Evolutionary conservation across 2,888 invertebrate species (phyloP).

Genomic region (Leucophenga maculata): DNA sequence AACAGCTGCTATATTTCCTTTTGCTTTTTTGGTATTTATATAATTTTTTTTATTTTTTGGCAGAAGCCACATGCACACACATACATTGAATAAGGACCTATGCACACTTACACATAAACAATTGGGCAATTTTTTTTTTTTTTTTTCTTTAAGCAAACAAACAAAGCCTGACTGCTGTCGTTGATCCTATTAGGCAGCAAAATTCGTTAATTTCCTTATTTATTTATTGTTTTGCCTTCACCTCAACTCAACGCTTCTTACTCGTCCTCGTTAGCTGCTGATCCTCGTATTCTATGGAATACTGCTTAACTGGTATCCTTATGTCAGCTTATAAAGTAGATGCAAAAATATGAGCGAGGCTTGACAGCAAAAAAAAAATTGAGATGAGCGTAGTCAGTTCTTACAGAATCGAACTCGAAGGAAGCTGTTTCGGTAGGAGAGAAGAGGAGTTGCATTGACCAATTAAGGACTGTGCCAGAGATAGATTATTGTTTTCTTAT

Average conservation of each 20-base stretch:
- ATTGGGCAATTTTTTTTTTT: slow-evolving; percentile 14
- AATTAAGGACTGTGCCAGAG: background rate
- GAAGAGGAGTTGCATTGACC: background rate
- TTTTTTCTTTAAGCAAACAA: slow-evolving; percentile 18
- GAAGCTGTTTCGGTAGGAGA: background rate
- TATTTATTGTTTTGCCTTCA: slow-evolving; percentile 23
- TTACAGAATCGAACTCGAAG: background rate
- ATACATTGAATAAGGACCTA: slow-evolving; percentile 3
- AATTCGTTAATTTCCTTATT: slow-evolving; percentile 31
- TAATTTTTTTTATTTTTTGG: slow-evolving; percentile 42
- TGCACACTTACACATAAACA: slow-evolving; percentile 1
- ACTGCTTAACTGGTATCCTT: slow-evolving; percentile 9
- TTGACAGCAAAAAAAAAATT: background rate
- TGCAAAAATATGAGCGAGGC: background rate
- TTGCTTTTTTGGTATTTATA: slow-evolving; percentile 18
- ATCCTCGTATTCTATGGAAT: background rate
- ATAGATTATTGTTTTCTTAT: too few relatives aligned
- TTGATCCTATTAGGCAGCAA: slow-evolving; percentile 25
- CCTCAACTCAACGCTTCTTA: slow-evolving; percentile 5
- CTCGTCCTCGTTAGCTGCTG: background rate
- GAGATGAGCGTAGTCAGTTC: background rate
- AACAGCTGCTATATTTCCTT: slow-evolving; percentile 47
- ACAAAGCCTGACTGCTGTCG: background rate
- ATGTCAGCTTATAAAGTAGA: slow-evolving; percentile 16
- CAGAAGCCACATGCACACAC: slow-evolving; percentile 46